Evolutionary conservation across 1,140 invertebrate genomes (phyloP).

Genomic region (Anoplolepis gracilipes): DNA sequence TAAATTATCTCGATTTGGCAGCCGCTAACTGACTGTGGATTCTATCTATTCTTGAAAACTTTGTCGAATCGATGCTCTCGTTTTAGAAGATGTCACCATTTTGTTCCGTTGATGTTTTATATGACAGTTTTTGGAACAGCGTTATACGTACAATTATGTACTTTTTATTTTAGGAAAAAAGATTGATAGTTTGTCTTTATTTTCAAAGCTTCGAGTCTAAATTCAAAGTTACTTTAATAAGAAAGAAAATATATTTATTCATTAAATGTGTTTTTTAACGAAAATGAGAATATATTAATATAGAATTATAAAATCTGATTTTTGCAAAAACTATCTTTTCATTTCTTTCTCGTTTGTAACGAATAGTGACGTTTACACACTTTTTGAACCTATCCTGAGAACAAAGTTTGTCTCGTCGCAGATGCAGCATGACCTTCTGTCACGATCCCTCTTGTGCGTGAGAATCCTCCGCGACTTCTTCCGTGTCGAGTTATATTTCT

Average conservation of each 20-base stretch:
- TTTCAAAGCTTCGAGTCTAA: background rate
- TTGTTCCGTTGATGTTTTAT: background rate
- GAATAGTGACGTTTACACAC: slow-evolving; percentile 1
- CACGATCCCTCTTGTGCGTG: slow-evolving; percentile 19
- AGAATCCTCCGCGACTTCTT: slow-evolving; percentile 33
- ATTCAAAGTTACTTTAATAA: background rate
- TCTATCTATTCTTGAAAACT: slow-evolving; percentile 65
- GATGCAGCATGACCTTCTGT: slow-evolving; percentile 35
- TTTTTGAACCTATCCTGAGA: slow-evolving; percentile 4
- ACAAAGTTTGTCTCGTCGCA: slow-evolving; percentile 23
- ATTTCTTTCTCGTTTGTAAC: background rate
- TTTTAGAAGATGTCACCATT: slow-evolving; percentile 26
- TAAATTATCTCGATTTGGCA: slow-evolving; percentile 55
- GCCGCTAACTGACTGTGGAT: slow-evolving; percentile 59
- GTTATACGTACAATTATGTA: background rate
- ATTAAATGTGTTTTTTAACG: background rate
- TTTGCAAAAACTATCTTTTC: background rate
- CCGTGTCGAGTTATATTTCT: slow-evolving; percentile 38
- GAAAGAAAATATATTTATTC: too few relatives aligned
- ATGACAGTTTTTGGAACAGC: background rate
- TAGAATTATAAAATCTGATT: background rate
- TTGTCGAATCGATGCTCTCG: background rate
- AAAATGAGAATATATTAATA: background rate
- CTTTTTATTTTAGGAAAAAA: background rate
- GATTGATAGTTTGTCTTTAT: background rate